Evolutionary conservation across 2,797 vertebrate species (phyloP), one percentile per base, ranked within the genome.

Genomic region (Dallia pectoralis): DNA sequence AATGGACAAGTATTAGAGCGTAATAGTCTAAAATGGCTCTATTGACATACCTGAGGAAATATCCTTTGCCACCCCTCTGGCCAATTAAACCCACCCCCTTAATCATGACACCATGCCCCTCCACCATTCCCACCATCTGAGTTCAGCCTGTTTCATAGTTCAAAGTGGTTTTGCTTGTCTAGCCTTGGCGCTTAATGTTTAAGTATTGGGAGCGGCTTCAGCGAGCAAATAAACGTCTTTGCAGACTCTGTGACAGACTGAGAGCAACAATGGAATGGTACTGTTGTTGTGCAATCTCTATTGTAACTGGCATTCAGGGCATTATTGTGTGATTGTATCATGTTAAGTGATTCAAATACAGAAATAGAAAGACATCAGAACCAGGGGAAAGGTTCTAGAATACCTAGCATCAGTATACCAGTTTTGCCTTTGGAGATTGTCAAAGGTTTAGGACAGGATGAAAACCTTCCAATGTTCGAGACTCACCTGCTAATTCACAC

Each of bases 181-280:
- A 87, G 91, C 90, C 92, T 91, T 86, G 87, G 86, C 88, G 91
- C 91, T 92, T 92, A 90, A 90, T 94, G 93, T 94, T 94, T 93
- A 93, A 93, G 89, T 92, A 92, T 89, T 93, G 93, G 93, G 93
- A 93, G 93, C 88, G 93, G 93, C 89, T 83, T 79, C 81, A 87
- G 86, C 90, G 91, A 92, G 92, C 90, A 94, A 94, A 94, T 92
- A 94, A 93, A 92, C 90, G 87, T 85, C 92, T 94, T 92, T 89
- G 89, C 90, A 90, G 87, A 89, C 89, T 91, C 87, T 65, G 69
- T 76, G 87, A 88, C 87, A 88, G 80, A 79, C 88, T 86, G 85
- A 87, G 88, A 87, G 90, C 89, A 90, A 87, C 82, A 91, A 93
- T 91, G 92, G 87, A 84, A 91, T n/a, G 83, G 86, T 91, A 91